Percentiles rank a stretch among this genome's conserved stretches.
Conservation (phyloP, 2,113 vertebrate species). For the Hemibagrus wyckioides region DNA sequence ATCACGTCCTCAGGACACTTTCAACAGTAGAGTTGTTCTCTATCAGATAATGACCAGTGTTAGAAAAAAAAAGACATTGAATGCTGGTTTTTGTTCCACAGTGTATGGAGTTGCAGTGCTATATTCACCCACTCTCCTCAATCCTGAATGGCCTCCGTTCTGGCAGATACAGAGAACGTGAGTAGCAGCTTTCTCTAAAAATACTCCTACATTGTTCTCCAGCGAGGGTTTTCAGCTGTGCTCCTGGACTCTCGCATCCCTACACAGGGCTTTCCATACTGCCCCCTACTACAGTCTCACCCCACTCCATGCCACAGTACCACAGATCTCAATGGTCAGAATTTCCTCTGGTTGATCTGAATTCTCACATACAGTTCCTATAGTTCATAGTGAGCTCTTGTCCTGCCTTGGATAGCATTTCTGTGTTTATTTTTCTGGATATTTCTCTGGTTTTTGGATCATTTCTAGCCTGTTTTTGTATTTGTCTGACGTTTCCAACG, state of each 20-base stretch:
- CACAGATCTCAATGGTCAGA: background rate
- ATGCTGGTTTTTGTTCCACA: slow-evolving; percentile 58
- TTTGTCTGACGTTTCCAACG: background rate
- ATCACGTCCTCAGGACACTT: background rate
- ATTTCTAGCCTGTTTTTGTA: background rate
- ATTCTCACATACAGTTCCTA: background rate
- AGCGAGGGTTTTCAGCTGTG: background rate
- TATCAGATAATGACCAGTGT: background rate
- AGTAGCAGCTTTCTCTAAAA: slow-evolving; percentile 56
- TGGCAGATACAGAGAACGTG: slow-evolving; percentile 78
- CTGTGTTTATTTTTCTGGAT: no score
- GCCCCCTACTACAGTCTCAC: background rate
- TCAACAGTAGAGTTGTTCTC: background rate
- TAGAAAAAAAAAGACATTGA: background rate
- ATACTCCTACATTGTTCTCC: background rate
- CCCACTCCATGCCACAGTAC: background rate
- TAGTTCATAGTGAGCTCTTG: background rate
- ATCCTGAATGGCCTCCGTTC: slow-evolving; percentile 77
- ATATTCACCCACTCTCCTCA: slow-evolving; percentile 76
- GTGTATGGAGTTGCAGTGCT: slow-evolving; percentile 77
- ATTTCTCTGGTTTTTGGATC: background rate
- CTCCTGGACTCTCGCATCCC: background rate
- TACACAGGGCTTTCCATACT: background rate
- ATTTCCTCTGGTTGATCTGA: background rate
- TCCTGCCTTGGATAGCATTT: background rate